phyloP scores from a whole-genome alignment of 2,113 vertebrate species.

The Vulpes ferrilata region DNA sequence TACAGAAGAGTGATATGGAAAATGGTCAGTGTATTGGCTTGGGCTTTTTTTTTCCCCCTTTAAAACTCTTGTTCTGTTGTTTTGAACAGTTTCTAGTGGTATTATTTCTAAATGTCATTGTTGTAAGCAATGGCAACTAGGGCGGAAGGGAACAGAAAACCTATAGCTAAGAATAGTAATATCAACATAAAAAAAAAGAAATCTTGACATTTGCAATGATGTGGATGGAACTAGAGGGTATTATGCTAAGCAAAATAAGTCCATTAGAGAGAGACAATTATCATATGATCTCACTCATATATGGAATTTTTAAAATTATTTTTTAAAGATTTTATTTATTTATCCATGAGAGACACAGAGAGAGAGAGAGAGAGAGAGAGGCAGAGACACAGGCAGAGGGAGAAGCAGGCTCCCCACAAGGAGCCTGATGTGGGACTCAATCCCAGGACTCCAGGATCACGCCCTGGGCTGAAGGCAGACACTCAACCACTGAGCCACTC shows the following conservation, averaged over 20 bases:
- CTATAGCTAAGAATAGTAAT: not conserved
- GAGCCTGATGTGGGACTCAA: no score
- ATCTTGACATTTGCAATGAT: not conserved
- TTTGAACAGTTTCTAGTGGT: not conserved
- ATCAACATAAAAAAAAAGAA: not conserved
- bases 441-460: no score
- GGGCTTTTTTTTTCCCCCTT: not conserved
- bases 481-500: no score
- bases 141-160: not conserved
- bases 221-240: not conserved
- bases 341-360: no score
- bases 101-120: slow-evolving; percentile 36
- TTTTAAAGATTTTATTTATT: no score
- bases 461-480: no score
- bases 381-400: no score
- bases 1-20: not conserved
- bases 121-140: not conserved
- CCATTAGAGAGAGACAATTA: not conserved
- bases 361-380: no score
- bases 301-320: not conserved
- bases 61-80: not conserved
- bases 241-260: not conserved
- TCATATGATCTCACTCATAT: not conserved
- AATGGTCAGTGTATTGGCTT: not conserved
- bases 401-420: no score